phyloP scores from a whole-genome alignment of 1,140 invertebrate genomes.

The Drosophila obscura region DNA sequence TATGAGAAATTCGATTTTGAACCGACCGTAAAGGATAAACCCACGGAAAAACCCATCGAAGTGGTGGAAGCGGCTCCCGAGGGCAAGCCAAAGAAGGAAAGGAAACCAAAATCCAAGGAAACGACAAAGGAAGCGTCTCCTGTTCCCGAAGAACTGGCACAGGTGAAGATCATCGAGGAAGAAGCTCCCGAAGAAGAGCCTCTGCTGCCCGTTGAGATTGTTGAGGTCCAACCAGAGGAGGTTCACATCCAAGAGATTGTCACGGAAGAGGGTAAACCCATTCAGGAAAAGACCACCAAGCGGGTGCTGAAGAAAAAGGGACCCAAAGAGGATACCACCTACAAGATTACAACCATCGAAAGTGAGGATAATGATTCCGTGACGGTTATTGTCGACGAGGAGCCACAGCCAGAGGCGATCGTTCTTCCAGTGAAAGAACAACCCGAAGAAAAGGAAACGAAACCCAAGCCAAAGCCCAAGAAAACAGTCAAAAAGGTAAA shows the following conservation, averaged over 20 bases:
- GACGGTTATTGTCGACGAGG: constrained; percentile 69
- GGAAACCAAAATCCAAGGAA: constrained; percentile 49
- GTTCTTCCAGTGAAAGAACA: constrained; percentile 26
- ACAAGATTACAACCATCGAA: constrained; percentile 83
- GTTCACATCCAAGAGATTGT: constrained; percentile 60
- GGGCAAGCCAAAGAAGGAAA: constrained; percentile 58
- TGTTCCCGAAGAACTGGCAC: constrained; percentile 31
- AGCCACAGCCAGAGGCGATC: constrained; percentile 37
- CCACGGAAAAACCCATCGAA: constrained; percentile 46
- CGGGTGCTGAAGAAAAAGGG: constrained; percentile 82
- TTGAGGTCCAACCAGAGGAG: constrained; percentile 69
- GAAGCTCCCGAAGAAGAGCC: constrained; percentile 31
- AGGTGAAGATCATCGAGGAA: constrained; percentile 64
- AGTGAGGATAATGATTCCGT: constrained; percentile 78
- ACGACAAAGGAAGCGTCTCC: constrained; percentile 12
- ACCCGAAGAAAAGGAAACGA: constrained; percentile 55
- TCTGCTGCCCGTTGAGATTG: constrained; percentile 48
- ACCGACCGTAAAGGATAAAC: constrained; percentile 58
- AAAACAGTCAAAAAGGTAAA: constrained; percentile 70
- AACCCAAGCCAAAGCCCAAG: constrained; percentile 75
- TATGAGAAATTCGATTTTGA: constrained; percentile 81
- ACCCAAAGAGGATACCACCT: constrained; percentile 82
- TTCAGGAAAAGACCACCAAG: constrained; percentile 81
- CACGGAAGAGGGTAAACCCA: constrained; percentile 68
- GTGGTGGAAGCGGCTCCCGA: constrained; percentile 39